Evolutionary conservation across 2,797 vertebrate species (phyloP).

Genomic region (Naso thynnoides): DNA sequence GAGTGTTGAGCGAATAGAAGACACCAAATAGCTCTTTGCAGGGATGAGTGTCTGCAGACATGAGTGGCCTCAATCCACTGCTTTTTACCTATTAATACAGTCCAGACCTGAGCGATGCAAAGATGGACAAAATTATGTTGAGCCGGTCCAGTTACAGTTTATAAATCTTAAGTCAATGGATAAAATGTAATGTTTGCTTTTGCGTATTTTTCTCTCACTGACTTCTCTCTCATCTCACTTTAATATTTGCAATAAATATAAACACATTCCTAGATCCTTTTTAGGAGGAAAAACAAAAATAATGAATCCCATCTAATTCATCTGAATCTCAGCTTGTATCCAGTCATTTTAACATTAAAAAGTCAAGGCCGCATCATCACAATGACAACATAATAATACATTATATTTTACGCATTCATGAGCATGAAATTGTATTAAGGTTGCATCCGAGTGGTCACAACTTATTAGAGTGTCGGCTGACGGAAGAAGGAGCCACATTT

Average conservation of each 20-base stretch:
- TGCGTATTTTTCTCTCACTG: background rate
- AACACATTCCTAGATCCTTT: background rate
- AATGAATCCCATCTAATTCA: constrained; percentile 37
- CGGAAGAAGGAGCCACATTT: constrained; percentile 36
- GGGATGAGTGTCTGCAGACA: constrained; percentile 70
- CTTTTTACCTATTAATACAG: constrained; percentile 58
- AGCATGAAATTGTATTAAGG: constrained; percentile 58
- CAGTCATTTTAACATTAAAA: constrained; percentile 36
- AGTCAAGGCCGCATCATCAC: constrained; percentile 5
- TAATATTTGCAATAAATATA: background rate
- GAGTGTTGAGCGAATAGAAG: constrained; percentile 63
- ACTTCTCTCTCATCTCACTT: too few species aligned
- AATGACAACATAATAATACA: constrained; percentile 25
- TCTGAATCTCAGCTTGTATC: constrained; percentile 25
- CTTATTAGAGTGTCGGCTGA: constrained; percentile 46
- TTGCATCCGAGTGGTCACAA: constrained; percentile 36
- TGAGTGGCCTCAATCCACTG: constrained; percentile 60
- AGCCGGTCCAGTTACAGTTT: constrained; percentile 8
- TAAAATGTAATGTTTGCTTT: background rate
- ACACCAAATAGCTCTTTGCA: constrained; percentile 84
- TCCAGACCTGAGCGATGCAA: constrained; percentile 11
- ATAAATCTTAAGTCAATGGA: background rate
- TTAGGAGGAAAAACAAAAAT: constrained; percentile 20
- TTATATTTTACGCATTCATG: constrained; percentile 23
- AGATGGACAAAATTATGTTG: constrained; percentile 14